Conservation (phyloP, 2,113 vertebrate species). For the Excalfactoria chinensis region DNA sequence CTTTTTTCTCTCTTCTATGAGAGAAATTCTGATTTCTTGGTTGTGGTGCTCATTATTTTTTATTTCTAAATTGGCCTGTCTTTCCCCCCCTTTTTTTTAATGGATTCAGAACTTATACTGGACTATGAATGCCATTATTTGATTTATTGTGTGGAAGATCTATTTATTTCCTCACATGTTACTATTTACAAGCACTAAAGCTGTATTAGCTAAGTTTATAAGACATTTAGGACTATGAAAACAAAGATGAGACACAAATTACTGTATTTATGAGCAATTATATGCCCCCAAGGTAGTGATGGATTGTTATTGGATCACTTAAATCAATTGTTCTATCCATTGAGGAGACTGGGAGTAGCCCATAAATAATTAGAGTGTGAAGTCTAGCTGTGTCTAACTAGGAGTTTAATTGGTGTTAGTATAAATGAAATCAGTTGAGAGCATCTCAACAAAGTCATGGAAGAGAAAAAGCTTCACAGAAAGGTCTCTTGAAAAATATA, state of each 20-base stretch:
- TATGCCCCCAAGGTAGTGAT: not conserved
- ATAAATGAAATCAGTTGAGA: not conserved
- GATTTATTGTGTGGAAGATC: not conserved
- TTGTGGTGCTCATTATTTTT: not conserved
- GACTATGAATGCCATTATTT: not conserved
- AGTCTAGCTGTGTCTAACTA: not conserved
- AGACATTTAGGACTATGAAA: not conserved
- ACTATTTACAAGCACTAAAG: not conserved
- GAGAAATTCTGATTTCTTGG: not conserved
- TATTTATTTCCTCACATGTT: not conserved
- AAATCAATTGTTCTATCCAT: not conserved
- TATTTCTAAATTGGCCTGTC: not conserved
- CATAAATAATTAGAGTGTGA: not conserved
- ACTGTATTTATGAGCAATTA: not conserved
- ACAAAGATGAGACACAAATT: not conserved
- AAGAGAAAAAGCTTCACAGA: not conserved
- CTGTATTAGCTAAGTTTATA: not conserved
- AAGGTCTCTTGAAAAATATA: not conserved
- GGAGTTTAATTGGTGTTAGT: not conserved
- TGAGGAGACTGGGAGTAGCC: not conserved
- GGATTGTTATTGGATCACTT: not conserved
- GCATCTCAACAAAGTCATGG: not conserved
- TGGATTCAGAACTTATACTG: not conserved
- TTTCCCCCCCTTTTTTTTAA: fast-evolving
- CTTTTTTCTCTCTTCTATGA: not conserved